Evolutionary conservation across 2,113 vertebrate species (phyloP), one percentile per base, ranked within the genome.

Genomic region (Steatornis caripensis): DNA sequence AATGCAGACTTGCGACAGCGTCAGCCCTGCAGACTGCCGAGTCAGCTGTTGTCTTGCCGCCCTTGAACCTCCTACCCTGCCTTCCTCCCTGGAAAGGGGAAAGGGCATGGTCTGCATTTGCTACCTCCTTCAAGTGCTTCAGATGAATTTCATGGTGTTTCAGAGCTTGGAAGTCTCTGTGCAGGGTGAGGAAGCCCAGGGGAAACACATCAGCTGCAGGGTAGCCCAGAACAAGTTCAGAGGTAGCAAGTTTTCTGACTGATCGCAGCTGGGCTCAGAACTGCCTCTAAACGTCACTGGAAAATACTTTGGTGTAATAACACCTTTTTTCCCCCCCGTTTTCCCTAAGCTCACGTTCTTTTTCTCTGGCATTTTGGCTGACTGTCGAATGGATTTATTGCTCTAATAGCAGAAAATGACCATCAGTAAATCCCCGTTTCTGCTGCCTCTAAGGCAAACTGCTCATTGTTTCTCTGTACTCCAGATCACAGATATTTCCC

Each of bases 331-430:
- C 0, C 36, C 2, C 11, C 27, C 83, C 41, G 26, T 78, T 93
- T 89, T 69, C 89, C 48, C 75, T 89, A n/a, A 83, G 64, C 17
- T 84, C 43, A 39, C 41, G 51, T 93, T 93, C 69, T 95, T 79
- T 93, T 92, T 83, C 48, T 76, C 55, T 82, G 58, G 70, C 48
- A 22, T 91, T 96, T 87, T 94, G 92, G 49, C 92, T 82, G 84
- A 79, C 69, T 32, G 65, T 53, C 2, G 2, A 89, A 91, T 70
- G 49, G 93, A 92, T 97, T 97, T 97, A 91, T 87, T 85, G 70
- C 93, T 91, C 26, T 96, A 95, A 91, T 76, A 94, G 91, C 89
- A 91, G 70, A 91, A 96, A 91, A 74, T 57, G 32, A 83, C 84
- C 30, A 72, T 91, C 61, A 80, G 49, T 78, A 93, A 93, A 95